Evolutionary conservation across 1,140 invertebrate species (phyloP).

Genomic region (Hyles euphorbiae): DNA sequence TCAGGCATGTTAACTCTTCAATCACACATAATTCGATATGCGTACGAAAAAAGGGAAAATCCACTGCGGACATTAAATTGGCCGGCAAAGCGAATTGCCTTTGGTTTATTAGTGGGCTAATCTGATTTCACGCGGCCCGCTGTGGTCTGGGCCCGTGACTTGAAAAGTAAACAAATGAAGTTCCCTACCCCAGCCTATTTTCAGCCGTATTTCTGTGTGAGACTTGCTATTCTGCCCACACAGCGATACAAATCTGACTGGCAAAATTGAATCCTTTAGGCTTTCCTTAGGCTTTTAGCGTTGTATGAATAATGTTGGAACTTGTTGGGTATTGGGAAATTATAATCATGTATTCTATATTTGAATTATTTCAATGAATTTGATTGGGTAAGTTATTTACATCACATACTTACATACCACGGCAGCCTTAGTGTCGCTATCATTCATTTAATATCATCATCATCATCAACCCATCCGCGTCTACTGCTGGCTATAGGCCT

Average conservation of each 20-base stretch:
- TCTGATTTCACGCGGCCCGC: conserved; percentile 55
- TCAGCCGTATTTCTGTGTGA: not conserved
- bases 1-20: too few species aligned
- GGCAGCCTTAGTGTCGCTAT: too few species aligned
- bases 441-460: too few species aligned
- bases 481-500: too few species aligned
- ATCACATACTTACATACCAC: too few species aligned
- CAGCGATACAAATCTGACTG: not conserved
- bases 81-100: conserved; percentile 49
- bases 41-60: conserved; percentile 4
- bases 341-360: too few species aligned
- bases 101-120: conserved; percentile 64
- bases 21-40: conserved; percentile 1
- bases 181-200: conserved; percentile 1
- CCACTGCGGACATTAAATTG: conserved; percentile 42
- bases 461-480: too few species aligned
- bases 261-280: not conserved
- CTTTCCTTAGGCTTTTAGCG: not conserved
- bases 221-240: not conserved
- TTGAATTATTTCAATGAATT: too few species aligned
- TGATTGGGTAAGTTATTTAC: too few species aligned
- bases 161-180: conserved; percentile 46
- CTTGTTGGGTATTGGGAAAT: not conserved
- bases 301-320: not conserved
- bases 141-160: conserved; percentile 46